A percentile compares a stretch with the other conserved stretches of the same genome.
phyloP scores from a whole-genome alignment of 37 sponge, comb jelly and placozoan genomes.

The Dysidea cf. avara region DNA sequence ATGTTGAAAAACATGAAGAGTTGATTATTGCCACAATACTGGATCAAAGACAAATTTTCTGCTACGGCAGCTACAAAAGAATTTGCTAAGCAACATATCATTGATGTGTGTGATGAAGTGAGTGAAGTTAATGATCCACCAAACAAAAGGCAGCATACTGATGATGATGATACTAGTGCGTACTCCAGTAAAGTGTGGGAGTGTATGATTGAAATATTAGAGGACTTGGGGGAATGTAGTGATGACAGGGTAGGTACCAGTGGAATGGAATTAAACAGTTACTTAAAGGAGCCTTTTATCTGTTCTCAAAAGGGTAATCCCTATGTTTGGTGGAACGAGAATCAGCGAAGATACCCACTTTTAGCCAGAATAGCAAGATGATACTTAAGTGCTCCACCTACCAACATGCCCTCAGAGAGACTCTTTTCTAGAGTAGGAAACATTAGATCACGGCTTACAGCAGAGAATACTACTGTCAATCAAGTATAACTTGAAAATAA shows the following conservation, averaged over 20 bases:
- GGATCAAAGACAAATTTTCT: slow-evolving; percentile 28
- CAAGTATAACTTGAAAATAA: too few relatives aligned
- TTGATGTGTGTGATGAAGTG: too few relatives aligned
- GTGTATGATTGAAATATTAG: slow-evolving; percentile 8
- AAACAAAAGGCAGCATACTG: too few relatives aligned
- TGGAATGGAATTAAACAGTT: neutral
- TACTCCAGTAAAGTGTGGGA: neutral
- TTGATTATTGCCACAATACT: slow-evolving; percentile 3
- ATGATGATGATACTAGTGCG: too few relatives aligned
- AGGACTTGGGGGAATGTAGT: neutral
- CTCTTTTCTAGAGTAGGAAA: slow-evolving; percentile 10
- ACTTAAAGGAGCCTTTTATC: neutral
- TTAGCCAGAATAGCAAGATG: slow-evolving; percentile 1
- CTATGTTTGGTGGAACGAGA: slow-evolving; percentile 9
- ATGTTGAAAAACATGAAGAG: slow-evolving; percentile 6
- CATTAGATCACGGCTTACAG: too few relatives aligned
- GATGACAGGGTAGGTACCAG: neutral
- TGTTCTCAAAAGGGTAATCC: slow-evolving; percentile 8
- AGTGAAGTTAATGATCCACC: too few relatives aligned
- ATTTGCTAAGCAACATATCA: slow-evolving; percentile 1
- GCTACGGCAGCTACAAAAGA: neutral
- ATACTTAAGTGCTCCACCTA: slow-evolving; percentile 20
- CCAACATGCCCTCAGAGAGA: slow-evolving; percentile 15
- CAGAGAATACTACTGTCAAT: too few relatives aligned
- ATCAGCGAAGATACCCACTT: neutral